phyloP scores from a whole-genome alignment of 2,888 invertebrate species.

The Diarsia rubi region DNA sequence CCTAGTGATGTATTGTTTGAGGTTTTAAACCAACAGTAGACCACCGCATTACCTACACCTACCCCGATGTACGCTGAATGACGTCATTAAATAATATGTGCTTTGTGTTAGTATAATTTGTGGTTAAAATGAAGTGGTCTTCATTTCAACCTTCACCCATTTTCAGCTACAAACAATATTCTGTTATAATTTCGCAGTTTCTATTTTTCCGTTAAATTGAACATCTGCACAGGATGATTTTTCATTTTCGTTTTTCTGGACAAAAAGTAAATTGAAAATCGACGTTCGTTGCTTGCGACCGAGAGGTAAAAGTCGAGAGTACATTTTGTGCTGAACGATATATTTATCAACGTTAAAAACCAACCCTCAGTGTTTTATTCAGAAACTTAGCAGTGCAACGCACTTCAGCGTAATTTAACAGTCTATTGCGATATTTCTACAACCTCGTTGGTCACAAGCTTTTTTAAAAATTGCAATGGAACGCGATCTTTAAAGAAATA shows the following conservation, averaged over 20 bases:
- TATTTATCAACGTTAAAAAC: slow-evolving; percentile 33
- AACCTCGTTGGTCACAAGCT: slow-evolving; percentile 11
- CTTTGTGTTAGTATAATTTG: slow-evolving; percentile 16
- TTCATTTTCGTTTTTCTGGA: slow-evolving; percentile 38
- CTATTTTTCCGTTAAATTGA: slow-evolving; percentile 40
- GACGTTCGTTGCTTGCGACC: slow-evolving; percentile 46
- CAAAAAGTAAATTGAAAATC: slow-evolving; percentile 54
- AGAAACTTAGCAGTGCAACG: slow-evolving; percentile 19
- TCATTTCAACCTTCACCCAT: slow-evolving; percentile 5
- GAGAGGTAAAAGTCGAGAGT: slow-evolving; percentile 23
- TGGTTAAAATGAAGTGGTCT: too few relatives aligned
- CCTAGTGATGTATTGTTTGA: slow-evolving; percentile 7
- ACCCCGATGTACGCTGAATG: slow-evolving; percentile 9
- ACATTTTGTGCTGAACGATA: slow-evolving; percentile 25
- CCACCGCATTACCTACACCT: neutral
- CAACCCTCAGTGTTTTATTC: slow-evolving; percentile 14
- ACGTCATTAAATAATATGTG: slow-evolving; percentile 17
- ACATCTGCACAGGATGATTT: slow-evolving; percentile 40
- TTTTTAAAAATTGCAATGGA: slow-evolving; percentile 41
- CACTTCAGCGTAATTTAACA: slow-evolving; percentile 17
- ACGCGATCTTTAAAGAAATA: slow-evolving; percentile 30
- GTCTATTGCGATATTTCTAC: slow-evolving; percentile 28
- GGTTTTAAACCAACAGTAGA: slow-evolving; percentile 6
- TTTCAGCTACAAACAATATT: slow-evolving; percentile 21
- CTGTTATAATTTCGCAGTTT: slow-evolving; percentile 5